Evolutionary conservation across 2,797 vertebrate genomes (phyloP).

Genomic region (Pogonophryne albipinna): DNA sequence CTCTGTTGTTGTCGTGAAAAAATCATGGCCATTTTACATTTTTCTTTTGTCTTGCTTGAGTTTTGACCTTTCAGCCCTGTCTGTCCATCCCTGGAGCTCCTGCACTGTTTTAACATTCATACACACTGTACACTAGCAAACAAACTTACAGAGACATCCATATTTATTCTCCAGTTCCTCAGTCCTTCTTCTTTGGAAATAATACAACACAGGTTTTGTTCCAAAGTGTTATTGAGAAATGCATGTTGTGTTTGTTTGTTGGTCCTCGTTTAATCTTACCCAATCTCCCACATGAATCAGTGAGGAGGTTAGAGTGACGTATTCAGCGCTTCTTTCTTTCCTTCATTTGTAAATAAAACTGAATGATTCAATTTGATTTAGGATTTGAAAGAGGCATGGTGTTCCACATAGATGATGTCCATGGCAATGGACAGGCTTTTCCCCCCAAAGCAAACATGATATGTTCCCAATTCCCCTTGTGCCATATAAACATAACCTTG

Average conservation of each 20-base stretch:
- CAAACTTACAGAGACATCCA: constrained; percentile 6
- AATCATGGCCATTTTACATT: constrained; percentile 9
- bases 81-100: background rate
- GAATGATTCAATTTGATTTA: background rate
- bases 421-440: background rate
- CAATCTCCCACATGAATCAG: background rate
- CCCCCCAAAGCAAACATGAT: background rate
- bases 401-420: background rate
- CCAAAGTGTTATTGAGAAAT: background rate
- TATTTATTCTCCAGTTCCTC: background rate
- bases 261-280: background rate
- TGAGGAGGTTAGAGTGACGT: background rate
- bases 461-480: constrained; percentile 15
- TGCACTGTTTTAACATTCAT: constrained; percentile 1
- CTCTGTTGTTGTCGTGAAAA: constrained; percentile 15
- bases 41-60: constrained; percentile 21
- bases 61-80: constrained; percentile 4
- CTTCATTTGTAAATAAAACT: background rate
- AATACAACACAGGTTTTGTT: background rate
- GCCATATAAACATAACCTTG: constrained; percentile 31
- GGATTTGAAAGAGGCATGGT: background rate
- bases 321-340: background rate
- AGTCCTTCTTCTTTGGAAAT: background rate
- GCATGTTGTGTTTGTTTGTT: background rate
- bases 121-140: constrained; percentile 7